These are phyloP conservation scores for Branchellion lobata DNA, from an alignment of 2,888 invertebrate genomes.

Conservation along the genomic window DNA sequence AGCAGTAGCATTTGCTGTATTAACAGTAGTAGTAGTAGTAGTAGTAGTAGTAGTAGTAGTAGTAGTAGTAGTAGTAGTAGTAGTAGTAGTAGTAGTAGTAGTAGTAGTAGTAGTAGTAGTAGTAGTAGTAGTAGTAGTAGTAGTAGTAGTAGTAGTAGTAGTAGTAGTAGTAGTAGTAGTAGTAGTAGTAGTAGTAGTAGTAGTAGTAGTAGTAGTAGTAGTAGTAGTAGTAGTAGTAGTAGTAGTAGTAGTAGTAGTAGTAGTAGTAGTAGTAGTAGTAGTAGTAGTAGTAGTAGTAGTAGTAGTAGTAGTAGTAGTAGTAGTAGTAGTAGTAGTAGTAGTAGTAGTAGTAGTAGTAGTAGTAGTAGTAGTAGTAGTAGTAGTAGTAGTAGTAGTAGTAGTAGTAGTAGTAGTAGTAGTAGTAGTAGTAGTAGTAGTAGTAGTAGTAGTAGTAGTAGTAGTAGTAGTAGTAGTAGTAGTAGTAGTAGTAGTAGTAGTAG, in stretches of 20 bases:
- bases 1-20: too few species aligned
- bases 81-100: slow-evolving; percentile 49
- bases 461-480: slow-evolving; percentile 48
- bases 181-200: slow-evolving; percentile 44
- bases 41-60: slow-evolving; percentile 48
- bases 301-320: slow-evolving; percentile 49
- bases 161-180: slow-evolving; percentile 35
- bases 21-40: slow-evolving; percentile 48
- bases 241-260: slow-evolving; percentile 48
- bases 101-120: slow-evolving; percentile 48
- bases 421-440: slow-evolving; percentile 49
- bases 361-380: slow-evolving; percentile 48
- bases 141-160: slow-evolving; percentile 36
- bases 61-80: slow-evolving; percentile 49
- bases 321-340: slow-evolving; percentile 47
- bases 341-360: slow-evolving; percentile 49
- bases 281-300: slow-evolving; percentile 48
- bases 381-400: slow-evolving; percentile 49
- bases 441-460: slow-evolving; percentile 44
- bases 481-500: too few species aligned
- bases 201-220: slow-evolving; percentile 45
- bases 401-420: slow-evolving; percentile 47
- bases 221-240: slow-evolving; percentile 45
- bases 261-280: slow-evolving; percentile 49
- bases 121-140: slow-evolving; percentile 49